Percentiles rank a stretch among this genome's conserved stretches.
Conservation (phyloP, 2,888 invertebrate species). For the Oligia latruncula region DNA sequence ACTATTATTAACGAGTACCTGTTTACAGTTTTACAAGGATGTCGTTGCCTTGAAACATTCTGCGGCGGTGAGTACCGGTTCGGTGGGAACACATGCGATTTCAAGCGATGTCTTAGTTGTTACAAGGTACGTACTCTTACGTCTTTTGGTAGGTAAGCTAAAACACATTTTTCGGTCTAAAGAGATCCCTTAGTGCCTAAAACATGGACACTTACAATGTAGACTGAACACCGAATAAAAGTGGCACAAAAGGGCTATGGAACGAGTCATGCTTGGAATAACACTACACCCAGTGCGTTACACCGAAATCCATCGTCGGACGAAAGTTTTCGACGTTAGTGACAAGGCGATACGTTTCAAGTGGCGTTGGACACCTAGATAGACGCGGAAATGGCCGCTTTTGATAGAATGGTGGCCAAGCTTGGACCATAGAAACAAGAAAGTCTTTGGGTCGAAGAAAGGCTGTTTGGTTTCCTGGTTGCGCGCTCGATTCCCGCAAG, state of each 20-base stretch:
- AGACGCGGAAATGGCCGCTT: too few relatives aligned
- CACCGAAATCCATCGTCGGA: neutral
- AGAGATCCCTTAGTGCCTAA: neutral
- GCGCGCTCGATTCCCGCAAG: neutral
- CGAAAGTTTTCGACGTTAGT: neutral
- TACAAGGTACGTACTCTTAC: constrained; percentile 74
- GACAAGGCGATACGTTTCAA: neutral
- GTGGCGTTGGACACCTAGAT: neutral
- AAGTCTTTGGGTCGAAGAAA: neutral
- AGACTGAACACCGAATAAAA: neutral
- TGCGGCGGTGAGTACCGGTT: constrained; percentile 77
- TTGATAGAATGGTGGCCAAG: neutral
- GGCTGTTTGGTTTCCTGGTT: neutral
- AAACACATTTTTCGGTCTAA: neutral
- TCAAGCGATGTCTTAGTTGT: constrained; percentile 78
- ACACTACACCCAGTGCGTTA: neutral
- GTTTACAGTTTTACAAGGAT: constrained; percentile 88
- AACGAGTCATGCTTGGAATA: neutral
- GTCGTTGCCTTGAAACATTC: constrained; percentile 85
- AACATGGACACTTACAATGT: neutral
- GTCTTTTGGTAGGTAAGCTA: neutral
- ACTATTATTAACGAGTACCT: neutral
- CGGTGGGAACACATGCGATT: constrained; percentile 77
- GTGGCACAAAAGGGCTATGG: neutral
- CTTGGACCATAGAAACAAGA: neutral